phyloP scores from a whole-genome alignment of 2,888 invertebrate species.

The Ophioninae sp. region DNA sequence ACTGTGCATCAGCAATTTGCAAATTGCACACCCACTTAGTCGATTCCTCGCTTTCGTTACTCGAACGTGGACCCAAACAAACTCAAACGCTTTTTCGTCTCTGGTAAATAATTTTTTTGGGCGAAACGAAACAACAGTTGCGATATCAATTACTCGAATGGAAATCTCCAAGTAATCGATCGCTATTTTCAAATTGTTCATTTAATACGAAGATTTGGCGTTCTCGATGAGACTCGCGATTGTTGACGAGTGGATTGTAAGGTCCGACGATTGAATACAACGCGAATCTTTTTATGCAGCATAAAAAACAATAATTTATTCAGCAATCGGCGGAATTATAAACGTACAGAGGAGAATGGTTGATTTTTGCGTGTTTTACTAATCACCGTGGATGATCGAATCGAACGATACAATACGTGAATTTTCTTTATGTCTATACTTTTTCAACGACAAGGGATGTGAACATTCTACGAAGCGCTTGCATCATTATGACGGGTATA shows the following conservation, averaged over 20 bases:
- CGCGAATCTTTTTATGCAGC: conserved; percentile 68
- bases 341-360: conserved; percentile 70
- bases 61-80: background rate
- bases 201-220: background rate
- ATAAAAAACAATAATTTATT: conserved; percentile 80
- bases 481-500: conserved; percentile 36
- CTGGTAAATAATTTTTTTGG: background rate
- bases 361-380: conserved; percentile 18
- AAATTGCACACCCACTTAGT: conserved; percentile 14
- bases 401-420: conserved; percentile 41
- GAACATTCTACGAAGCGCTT: conserved; percentile 56
- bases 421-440: conserved; percentile 23
- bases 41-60: conserved; percentile 4
- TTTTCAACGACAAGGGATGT: conserved; percentile 30
- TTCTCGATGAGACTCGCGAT: background rate
- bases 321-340: conserved; percentile 75
- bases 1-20: conserved; percentile 4
- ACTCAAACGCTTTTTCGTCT: background rate
- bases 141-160: background rate
- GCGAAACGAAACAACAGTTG: background rate
- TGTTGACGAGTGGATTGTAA: conserved; percentile 35
- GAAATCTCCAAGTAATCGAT: background rate
- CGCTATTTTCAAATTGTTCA: background rate
- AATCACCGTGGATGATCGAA: conserved; percentile 53
- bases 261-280: conserved; percentile 42